Conservation (phyloP, 2,113 vertebrate genomes). For the Zosterops borbonicus region DNA sequence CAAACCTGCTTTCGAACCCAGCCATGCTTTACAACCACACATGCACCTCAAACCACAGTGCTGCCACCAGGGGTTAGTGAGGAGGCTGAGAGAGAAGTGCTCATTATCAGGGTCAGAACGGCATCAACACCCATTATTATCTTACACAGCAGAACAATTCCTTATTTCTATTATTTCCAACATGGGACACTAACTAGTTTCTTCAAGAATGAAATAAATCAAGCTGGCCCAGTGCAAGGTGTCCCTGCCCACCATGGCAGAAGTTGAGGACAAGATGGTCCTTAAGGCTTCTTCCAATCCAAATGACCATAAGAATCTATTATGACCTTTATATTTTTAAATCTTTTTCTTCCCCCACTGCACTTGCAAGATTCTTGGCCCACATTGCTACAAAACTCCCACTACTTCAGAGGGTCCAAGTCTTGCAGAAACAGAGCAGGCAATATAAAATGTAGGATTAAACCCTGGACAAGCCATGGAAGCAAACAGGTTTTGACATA, state of each 20-base stretch:
- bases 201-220: neutral
- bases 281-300: neutral
- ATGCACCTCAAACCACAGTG: neutral
- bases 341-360: neutral
- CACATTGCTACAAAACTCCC: neutral
- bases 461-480: neutral
- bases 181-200: neutral
- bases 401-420: neutral
- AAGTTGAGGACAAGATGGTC: neutral
- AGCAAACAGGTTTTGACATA: neutral
- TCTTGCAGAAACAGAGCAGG: neutral
- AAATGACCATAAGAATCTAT: neutral
- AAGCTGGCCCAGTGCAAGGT: neutral
- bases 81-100: neutral
- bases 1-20: neutral
- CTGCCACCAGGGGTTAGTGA: neutral
- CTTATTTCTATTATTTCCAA: neutral
- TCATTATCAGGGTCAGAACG: neutral
- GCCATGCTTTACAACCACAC: neutral
- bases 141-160: neutral
- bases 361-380: neutral
- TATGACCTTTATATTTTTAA: neutral
- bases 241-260: neutral
- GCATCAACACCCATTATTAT: neutral
- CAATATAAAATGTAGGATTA: neutral